Conservation (phyloP, 2,797 vertebrate species). For the Pampus argenteus region DNA sequence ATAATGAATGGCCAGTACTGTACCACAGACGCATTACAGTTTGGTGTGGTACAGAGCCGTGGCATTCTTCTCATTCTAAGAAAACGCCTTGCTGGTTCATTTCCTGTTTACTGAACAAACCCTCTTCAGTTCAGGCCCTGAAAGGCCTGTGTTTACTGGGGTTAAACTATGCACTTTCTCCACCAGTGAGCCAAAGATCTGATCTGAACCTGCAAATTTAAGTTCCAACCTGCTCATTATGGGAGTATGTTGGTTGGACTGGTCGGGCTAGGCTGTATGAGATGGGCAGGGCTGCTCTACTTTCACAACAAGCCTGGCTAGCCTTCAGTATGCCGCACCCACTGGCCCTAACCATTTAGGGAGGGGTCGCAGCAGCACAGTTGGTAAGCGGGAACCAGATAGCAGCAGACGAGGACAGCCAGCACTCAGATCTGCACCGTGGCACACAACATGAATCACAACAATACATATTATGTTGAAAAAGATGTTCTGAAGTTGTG, state of each 20-base stretch:
- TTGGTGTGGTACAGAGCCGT: slow-evolving; percentile 79
- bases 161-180: slow-evolving; percentile 83
- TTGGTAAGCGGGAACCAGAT: slow-evolving; percentile 65
- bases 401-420: slow-evolving; percentile 57
- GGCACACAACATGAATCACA: slow-evolving; percentile 33
- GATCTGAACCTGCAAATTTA: slow-evolving; percentile 86
- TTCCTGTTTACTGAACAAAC: slow-evolving; percentile 89
- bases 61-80: slow-evolving; percentile 85
- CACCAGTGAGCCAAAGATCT: slow-evolving; percentile 80
- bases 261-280: slow-evolving; percentile 71
- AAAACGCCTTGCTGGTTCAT: slow-evolving; percentile 85
- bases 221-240: slow-evolving; percentile 85
- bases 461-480: slow-evolving; percentile 16
- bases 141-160: slow-evolving; percentile 84
- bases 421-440: slow-evolving; percentile 43
- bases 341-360: slow-evolving; percentile 72
- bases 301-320: slow-evolving; percentile 80
- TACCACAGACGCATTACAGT: slow-evolving; percentile 77
- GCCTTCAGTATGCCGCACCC: slow-evolving; percentile 74
- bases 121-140: slow-evolving; percentile 79
- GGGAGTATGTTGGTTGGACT: slow-evolving; percentile 77
- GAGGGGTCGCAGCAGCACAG: slow-evolving; percentile 65
- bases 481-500: slow-evolving; percentile 12
- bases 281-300: slow-evolving; percentile 77
- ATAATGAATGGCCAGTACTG: slow-evolving; percentile 78